A percentile compares a stretch with the other conserved stretches of the same genome.
Evolutionary conservation across 92 coral and sea anemone species (phyloP).

Genomic region (Umimayanthus chanpuru): DNA sequence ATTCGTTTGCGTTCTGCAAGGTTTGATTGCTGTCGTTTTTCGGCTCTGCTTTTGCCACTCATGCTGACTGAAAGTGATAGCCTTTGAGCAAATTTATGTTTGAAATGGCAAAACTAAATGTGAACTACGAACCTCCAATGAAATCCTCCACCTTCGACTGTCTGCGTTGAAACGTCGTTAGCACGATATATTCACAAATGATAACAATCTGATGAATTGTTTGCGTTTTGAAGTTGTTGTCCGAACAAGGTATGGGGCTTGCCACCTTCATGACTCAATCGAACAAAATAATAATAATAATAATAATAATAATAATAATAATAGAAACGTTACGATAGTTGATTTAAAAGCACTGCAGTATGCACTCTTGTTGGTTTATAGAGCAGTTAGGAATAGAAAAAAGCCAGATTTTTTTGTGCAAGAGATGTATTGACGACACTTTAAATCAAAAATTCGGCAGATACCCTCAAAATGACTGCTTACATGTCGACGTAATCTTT

Average conservation of each 20-base stretch:
- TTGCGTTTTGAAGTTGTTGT: not conserved
- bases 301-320: no score
- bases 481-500: not conserved
- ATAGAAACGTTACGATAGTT: no score
- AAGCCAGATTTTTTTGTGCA: not conserved
- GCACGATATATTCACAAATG: not conserved
- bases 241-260: not conserved
- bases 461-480: not conserved
- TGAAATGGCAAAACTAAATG: no score
- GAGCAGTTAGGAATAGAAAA: not conserved
- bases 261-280: not conserved
- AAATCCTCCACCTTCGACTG: not conserved
- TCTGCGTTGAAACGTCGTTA: not conserved
- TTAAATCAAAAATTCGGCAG: no score
- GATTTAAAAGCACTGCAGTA: not conserved
- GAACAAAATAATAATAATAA: not conserved
- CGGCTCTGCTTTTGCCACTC: not conserved
- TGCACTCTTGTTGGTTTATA: not conserved
- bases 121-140: no score
- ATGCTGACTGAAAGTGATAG: not conserved
- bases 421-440: not conserved
- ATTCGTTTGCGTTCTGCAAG: constrained; percentile 12
- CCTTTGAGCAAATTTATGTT: not conserved
- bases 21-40: constrained; percentile 15
- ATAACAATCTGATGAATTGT: not conserved